These are phyloP conservation scores for Thecocarcelia acutangulata DNA, from an alignment of 2,888 invertebrate species.

Conservation along the genomic window DNA sequence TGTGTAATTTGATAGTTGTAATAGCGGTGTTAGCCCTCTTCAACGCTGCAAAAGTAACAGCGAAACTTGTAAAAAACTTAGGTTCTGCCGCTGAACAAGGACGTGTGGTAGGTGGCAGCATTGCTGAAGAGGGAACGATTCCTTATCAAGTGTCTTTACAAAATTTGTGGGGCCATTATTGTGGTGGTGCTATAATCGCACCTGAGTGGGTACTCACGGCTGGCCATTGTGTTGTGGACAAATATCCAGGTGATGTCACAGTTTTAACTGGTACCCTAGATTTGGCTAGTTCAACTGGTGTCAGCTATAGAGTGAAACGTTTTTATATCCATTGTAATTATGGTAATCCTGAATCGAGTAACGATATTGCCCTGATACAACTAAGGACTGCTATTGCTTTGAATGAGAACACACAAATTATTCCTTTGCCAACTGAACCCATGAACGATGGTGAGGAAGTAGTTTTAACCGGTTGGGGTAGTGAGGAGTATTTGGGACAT, in stretches of 20 bases:
- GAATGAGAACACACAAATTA: too few relatives aligned
- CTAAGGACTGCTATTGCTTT: too few relatives aligned
- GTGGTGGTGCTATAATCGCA: slow-evolving; percentile 77
- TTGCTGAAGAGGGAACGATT: slow-evolving; percentile 72
- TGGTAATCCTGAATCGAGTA: too few relatives aligned
- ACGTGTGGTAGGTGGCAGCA: slow-evolving; percentile 73
- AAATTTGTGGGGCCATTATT: slow-evolving; percentile 73
- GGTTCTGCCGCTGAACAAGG: not conserved
- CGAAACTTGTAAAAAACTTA: not conserved
- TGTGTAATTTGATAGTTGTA: slow-evolving; percentile 2
- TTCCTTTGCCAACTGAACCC: slow-evolving; percentile 82
- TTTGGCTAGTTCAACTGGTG: slow-evolving; percentile 70
- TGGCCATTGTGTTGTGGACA: slow-evolving; percentile 75
- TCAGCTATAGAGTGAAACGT: slow-evolving; percentile 11
- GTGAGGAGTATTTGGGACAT: slow-evolving; percentile 81
- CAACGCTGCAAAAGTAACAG: not conserved
- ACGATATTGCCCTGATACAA: too few relatives aligned
- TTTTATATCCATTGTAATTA: too few relatives aligned
- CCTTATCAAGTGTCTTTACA: slow-evolving; percentile 80
- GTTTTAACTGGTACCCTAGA: slow-evolving; percentile 75
- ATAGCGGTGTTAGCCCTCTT: not conserved
- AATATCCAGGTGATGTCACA: slow-evolving; percentile 68
- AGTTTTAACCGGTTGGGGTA: slow-evolving; percentile 85
- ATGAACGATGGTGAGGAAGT: slow-evolving; percentile 82
- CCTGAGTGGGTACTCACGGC: slow-evolving; percentile 75